Evolutionary conservation across 1,140 invertebrate species (phyloP).

Genomic region (Anagrus nilaparvatae): DNA sequence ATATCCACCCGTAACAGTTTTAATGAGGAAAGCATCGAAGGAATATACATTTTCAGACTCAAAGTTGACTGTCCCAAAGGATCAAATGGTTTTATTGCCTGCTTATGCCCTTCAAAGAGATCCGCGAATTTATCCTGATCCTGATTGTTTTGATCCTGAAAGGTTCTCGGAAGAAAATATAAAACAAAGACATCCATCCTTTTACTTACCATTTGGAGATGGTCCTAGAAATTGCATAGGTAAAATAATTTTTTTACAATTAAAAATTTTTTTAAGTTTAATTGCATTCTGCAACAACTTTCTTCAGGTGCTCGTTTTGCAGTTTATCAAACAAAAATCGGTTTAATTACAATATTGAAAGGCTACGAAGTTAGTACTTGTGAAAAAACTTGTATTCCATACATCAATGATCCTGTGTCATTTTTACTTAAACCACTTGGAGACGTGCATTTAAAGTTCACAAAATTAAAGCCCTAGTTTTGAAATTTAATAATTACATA

Average conservation of each 20-base stretch:
- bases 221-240: constrained; percentile 56
- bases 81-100: constrained; percentile 45
- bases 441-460: constrained; percentile 24
- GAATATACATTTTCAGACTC: constrained; percentile 31
- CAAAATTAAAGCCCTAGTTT: constrained; percentile 15
- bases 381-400: constrained; percentile 28
- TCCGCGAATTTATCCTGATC: constrained; percentile 44
- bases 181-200: constrained; percentile 40
- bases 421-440: constrained; percentile 19
- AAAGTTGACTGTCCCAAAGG: constrained; percentile 32
- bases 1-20: constrained; percentile 33
- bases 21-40: constrained; percentile 20
- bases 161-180: constrained; percentile 45
- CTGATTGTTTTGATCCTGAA: constrained; percentile 50
- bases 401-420: constrained; percentile 14
- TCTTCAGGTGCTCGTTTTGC: constrained; percentile 35
- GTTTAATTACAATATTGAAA: constrained; percentile 35
- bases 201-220: constrained; percentile 61
- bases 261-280: not conserved
- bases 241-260: constrained; percentile 15
- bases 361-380: constrained; percentile 33
- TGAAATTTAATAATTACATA: no score
- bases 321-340: constrained; percentile 40
- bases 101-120: constrained; percentile 46
- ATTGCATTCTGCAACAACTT: not conserved